Conservation (phyloP, 2,888 invertebrate genomes). For the Hypolimnas misippus region DNA sequence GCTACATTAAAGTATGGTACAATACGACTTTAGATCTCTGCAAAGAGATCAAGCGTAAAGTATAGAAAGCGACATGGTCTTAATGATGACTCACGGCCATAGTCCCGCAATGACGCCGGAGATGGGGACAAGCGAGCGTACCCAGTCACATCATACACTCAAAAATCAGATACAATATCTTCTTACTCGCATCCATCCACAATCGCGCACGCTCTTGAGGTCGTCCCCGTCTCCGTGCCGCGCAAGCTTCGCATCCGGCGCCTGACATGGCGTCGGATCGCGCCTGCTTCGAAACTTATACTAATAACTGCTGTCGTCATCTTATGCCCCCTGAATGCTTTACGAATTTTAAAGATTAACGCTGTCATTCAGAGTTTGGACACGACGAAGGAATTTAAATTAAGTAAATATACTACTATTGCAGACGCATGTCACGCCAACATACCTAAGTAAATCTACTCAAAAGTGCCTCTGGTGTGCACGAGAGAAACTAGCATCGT, state of each 20-base stretch:
- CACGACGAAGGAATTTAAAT: constrained; percentile 77
- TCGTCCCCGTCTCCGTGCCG: constrained; percentile 80
- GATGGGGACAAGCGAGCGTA: constrained; percentile 82
- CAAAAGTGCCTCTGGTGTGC: constrained; percentile 85
- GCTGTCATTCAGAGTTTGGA: constrained; percentile 62
- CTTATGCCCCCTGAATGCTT: constrained; percentile 63
- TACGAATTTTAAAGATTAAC: constrained; percentile 55
- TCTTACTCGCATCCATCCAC: constrained; percentile 71
- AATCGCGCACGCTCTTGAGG: constrained; percentile 71
- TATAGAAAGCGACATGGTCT: constrained; percentile 81
- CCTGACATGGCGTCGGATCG: constrained; percentile 63
- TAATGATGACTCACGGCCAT: constrained; percentile 79
- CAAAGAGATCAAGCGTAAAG: constrained; percentile 75
- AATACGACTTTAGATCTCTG: constrained; percentile 74
- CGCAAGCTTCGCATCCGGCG: constrained; percentile 56
- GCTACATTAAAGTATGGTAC: constrained; percentile 80
- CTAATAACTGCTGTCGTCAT: constrained; percentile 76
- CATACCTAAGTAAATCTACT: constrained; percentile 58
- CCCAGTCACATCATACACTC: constrained; percentile 59
- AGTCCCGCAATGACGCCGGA: constrained; percentile 73
- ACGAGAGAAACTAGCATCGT: constrained; percentile 93
- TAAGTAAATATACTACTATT: constrained; percentile 80
- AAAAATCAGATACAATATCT: constrained; percentile 46
- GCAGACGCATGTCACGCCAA: constrained; percentile 77
- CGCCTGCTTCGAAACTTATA: constrained; percentile 71